Evolutionary conservation across 1,140 invertebrate species (phyloP), one percentile per base, ranked within the genome.

Genomic region (Heliconius hewitsoni): DNA sequence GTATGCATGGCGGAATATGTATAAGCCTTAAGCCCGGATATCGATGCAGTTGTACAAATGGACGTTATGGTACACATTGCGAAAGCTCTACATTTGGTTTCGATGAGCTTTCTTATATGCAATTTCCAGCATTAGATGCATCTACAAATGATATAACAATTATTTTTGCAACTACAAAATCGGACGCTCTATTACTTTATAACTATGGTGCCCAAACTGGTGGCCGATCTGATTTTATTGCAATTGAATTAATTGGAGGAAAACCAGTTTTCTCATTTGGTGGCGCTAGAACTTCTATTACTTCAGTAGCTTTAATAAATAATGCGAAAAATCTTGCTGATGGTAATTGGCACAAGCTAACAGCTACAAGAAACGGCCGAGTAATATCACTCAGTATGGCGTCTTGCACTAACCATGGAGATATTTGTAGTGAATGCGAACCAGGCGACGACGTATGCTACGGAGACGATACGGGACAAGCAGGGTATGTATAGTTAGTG

Each of bases 91-190:
- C 97, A 11, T 98, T 96, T 89, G 98, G 98, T 23, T 99, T 99
- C 90, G 96, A 96, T 75, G 97, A 98, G 84, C 94, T 98, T 0
- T 99, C 98, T 0, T 99, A 96, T 90, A 98, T 99, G 97, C 95
- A 97, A 18, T 99, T 98, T 91, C 96, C 97, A 5, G 94, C 98
- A 0, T 87, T 99, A 66, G 97, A 98, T 87, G 96, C 97, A 1
- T 97, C 97, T 72, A 98, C 97, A 3, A 98, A 98, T 89, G 98
- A 99, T 84, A 98, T 99, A 74, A 97, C 98, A 0, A 96, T 99
- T 39, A 96, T 98, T 30, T 99, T 99, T 91, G 97, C 98, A 16
- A 99, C 98, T 0, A 98, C 97, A 0, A 98, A 98, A 91, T 95
- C 96, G 0, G 96, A 98, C 90, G 96, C 98, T 2, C 94, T 99